Base-by-base conservation (phyloP, 2,888 invertebrate species). In the Xanthia icteritia region DNA sequence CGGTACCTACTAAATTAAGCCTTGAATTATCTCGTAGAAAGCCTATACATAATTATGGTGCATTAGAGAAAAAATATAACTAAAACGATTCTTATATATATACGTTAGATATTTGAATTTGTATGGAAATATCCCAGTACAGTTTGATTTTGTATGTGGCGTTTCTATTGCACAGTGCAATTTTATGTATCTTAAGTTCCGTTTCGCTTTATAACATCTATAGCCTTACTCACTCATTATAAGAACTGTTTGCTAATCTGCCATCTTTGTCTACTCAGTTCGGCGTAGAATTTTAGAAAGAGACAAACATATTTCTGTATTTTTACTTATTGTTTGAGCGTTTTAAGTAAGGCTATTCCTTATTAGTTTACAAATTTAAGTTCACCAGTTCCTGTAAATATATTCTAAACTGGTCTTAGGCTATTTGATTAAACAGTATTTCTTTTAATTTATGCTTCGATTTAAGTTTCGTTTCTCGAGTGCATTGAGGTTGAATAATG, bases 391-490 rank as follows among this genome's bases (percentile, higher is more conserved):
- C 85, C 79, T 96, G 96, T 96, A 96, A 93, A 96, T 96, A 96
- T 95, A 94, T 90, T 91, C 84, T 86, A 88, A 92, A 94, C 94
- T 95, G 91, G 93, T 90, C 81, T 89, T 95, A 95, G 95, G 93
- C 92, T 96, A 94, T 92, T 90, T 82, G 85, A 93, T 94, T 93
- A 95, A 96, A 92, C 96, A 96, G 96, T 96, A 96, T 96, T 96
- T 95, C 93, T 93, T 93, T 92, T 96, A 96, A 96, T 96, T 96
- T 96, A 96, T 96, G 92, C 92, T 94, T 95, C 84, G 92, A 93
- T 94, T 88, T 96, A 96, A 96, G 95, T 92, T 88, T 94, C 92
- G 93, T 94, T 95, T 94, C 93, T 92, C 90, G 94, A 94, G 93
- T 95, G 94, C 94, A 93, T 95, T 95, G 94, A 93, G 92, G 95